Evolutionary conservation across 2,888 invertebrate genomes (phyloP), one percentile per base, ranked within the genome.

Genomic region (Drosophila subquinaria): DNA sequence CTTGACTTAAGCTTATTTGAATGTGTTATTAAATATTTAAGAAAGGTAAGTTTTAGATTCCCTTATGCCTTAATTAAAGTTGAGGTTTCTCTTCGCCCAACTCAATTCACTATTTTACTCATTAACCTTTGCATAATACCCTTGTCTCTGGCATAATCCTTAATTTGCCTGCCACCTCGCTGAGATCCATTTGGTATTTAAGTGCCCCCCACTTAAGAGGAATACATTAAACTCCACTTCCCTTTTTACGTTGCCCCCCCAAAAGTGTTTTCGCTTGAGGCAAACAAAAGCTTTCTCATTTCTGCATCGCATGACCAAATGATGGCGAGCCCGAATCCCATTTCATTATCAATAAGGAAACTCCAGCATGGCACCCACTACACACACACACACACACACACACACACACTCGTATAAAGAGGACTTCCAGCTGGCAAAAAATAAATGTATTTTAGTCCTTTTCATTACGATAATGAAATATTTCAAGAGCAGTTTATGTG

Each of bases 391-490:
- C 38, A 33, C 45, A 38, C 43, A 40, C 40, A 13, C 42, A 48
- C 42, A 45, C 50, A 47, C 13, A 4, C 36, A 6, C 17, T 13
- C 50, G 9, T 43, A 60, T 62, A 40, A 52, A 56, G 68, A 30
- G 69, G 68, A 63, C 59, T 69, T 68, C 70, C 68, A 68, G 73
- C 71, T 70, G 59, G 78, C 68, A 74, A 81, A 73, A 81, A 73
- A 71, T 83, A 68, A 81, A 86, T 82, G 78, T 76, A 79, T 77
- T 69, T 72, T 68, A 74, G 82, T 82, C 77, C 89, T 76, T 81
- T 88, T 88, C 89, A 86, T 86, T 87, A 86, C 86, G 83, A 85
- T 84, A 84, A 84, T 84, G 84, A 84, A 84, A 88, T 84, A 84
- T 89, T 81, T 87, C 89, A 83, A 81, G 89, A 87, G 79, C 89